Base-by-base conservation (phyloP, 2,797 vertebrate species). In the Bradypus variegatus region DNA sequence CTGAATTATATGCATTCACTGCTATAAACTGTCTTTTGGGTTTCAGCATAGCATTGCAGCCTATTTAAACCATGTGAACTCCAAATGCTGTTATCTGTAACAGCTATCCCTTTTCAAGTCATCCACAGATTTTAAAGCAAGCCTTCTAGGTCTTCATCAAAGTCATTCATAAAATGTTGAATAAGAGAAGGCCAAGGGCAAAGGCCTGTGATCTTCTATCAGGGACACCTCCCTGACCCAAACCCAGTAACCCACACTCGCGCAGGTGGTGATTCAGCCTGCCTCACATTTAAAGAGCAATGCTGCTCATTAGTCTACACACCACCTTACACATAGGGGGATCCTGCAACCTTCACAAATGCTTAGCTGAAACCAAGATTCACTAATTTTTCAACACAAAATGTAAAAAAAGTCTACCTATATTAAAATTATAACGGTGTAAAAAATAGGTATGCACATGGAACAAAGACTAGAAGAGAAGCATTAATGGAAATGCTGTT, bases 311-410 rank as follows among this genome's bases (percentile, higher is more conserved):
- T 82, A 94, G n/a, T 60, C 77, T 33, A 15, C 55, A 73, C 5
- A 48, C 58, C 78, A 55, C 36, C 41, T 73, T 84, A 75, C 38
- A 86, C 64, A 84, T 29, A 90, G 79, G 53, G 91, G 64, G 83
- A 80, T 80, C 41, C 70, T 50, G 60, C 36, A 88, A 67, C 67
- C 88, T 36, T 91, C 83, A 81, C 15, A 92, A 91, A 77, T 29
- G 86, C 73, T 79, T 75, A 4, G 31, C 73, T 78, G 38, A 91
- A 88, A 94, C n/a, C 55, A 83, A 90, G 48, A 88, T 29, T 93
- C 55, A 53, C 60, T 88, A 79, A 76, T 76, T 84, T 88, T 93
- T 90, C 90, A 91, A 95, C 92, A 73, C 45, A 58, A 93, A 92
- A 38, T 70, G 4, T 84, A 91, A 94, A 88, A 83, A 58, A 62